phyloP scores from a whole-genome alignment of 2,113 vertebrate species.

The Xiphophorus maculatus region DNA sequence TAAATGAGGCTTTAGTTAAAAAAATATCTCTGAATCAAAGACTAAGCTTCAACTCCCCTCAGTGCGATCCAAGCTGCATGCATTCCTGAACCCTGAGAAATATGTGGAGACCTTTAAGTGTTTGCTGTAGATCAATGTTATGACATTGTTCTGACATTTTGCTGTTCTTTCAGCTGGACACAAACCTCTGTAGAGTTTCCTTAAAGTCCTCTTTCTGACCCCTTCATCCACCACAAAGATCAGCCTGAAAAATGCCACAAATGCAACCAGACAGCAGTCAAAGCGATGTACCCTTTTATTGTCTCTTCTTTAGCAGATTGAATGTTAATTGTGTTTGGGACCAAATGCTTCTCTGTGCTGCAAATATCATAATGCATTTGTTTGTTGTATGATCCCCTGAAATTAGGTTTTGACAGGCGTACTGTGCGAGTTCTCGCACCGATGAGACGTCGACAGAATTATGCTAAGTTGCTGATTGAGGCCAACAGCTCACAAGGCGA shows the following conservation, averaged over 20 bases:
- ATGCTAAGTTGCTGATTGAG: conserved; percentile 45
- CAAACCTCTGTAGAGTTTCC: not conserved
- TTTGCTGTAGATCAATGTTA: not conserved
- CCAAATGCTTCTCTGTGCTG: conserved; percentile 35
- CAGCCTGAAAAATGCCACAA: conserved; percentile 5
- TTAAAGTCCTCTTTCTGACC: not conserved
- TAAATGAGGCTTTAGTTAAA: not conserved
- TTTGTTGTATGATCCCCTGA: conserved; percentile 48
- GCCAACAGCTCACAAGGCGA: conserved; percentile 31
- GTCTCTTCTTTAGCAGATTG: conserved; percentile 10
- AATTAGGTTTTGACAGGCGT: conserved; percentile 44
- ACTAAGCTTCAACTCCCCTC: not conserved
- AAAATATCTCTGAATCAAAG: not conserved
- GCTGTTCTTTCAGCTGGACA: not conserved
- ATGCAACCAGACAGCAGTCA: conserved; percentile 19
- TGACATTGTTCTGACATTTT: not conserved
- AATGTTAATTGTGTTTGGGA: conserved; percentile 21
- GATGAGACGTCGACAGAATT: conserved; percentile 20
- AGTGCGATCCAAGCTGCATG: not conserved
- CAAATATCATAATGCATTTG: conserved; percentile 55
- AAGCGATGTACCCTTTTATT: not conserved
- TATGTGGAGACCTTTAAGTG: not conserved
- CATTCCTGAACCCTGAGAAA: not conserved
- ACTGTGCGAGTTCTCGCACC: conserved; percentile 26
- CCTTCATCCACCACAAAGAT: not conserved